Base-by-base conservation (phyloP, 2,113 vertebrate species). In the Dasyprocta punctata region DNA sequence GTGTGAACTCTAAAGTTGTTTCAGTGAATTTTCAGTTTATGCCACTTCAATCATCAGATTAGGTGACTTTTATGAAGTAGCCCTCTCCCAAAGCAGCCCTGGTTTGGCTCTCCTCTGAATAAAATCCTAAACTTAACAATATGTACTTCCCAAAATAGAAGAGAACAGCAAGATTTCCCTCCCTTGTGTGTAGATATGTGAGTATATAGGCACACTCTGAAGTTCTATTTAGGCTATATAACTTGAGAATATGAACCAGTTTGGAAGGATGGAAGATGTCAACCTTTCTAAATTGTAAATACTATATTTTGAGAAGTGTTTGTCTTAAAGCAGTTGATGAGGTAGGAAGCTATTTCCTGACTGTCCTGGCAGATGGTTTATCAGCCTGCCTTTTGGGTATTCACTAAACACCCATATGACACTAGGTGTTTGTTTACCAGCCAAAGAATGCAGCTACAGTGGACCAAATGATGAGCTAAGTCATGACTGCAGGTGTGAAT, bases 81-180 rank as follows among this genome's bases (percentile, higher is more conserved):
- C 2, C 20, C 13, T 73, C 65, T 80, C n/a, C 11, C 14, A 86
- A 8, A 38, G 75, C 49, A 81, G 58, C 12, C 11, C 4, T 47
- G 17, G 17, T 71, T 83, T 93, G 30, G 1, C 28, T 65, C 8
- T 8, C 52, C 41, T 83, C 7, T 2, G 52, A 86, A 87, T 92
- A 78, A 84, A 93, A 95, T 49, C n/a, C 7, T 41, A 80, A 95
- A 82, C 10, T 28, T 75, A 94, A 88, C 28, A 81, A 95, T 44
- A 60, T 52, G 3, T 17, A 19, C 38, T 7, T 47, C 28, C 26
- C 19, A 77, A 54, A 93, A 52, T 63, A 88, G 44, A 19, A 14
- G 73, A 77, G 56, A 58, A 8, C 16, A 44, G 24, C 80, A 84
- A 75, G 41, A 13, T 26, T 28, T 56, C 85, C 7, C n/a, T 6